Evolutionary conservation across 1,140 invertebrate species (phyloP), one percentile per base, ranked within the genome.

Genomic region (Drosophila trapezifrons): DNA sequence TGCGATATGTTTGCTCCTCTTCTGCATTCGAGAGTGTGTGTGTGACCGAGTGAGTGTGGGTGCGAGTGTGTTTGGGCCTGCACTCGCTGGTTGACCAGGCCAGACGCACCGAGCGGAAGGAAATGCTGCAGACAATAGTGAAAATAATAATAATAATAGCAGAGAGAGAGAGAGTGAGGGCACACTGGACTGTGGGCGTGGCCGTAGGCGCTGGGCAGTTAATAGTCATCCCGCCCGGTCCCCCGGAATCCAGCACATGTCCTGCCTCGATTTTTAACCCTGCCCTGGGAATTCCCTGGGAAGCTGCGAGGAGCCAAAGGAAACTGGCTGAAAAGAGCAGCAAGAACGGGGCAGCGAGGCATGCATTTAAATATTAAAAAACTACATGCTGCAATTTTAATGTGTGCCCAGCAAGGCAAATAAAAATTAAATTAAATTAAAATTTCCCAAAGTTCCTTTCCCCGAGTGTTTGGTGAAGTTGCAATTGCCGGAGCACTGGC

Each of bases 371-470:
- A 83, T 83, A 79, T 84, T 79, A 76, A 70, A 72, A 80, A 83
- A 72, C 65, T 79, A 69, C 54, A 76, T 69, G 43, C 62, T 79
- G 80, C 52, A 83, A 64, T 83, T 83, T 79, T 79, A 83, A 83
- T 83, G 76, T 84, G 76, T 84, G 72, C 72, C 66, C 80, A 76
- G 76, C 57, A 83, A 76, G 72, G 76, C 80, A 83, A 84, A 83
- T 76, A 84, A 70, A 83, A 83, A 80, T 84, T 72, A 83, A 83
- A 83, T 83, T 79, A 83, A 83, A 83, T 80, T 80, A 80, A 80
- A 83, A 79, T 80, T 83, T 71, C 56, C 46, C 40, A 76, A 83
- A 83, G 51, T 64, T 84, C 43, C 72, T 40, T 37, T 25, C 27
- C 32, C 69, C 52, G 78, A 71, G 58, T 70, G 77, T 37, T 62